Conservation (phyloP, 2,113 vertebrate species). For the Myotis lucifugus region DNA sequence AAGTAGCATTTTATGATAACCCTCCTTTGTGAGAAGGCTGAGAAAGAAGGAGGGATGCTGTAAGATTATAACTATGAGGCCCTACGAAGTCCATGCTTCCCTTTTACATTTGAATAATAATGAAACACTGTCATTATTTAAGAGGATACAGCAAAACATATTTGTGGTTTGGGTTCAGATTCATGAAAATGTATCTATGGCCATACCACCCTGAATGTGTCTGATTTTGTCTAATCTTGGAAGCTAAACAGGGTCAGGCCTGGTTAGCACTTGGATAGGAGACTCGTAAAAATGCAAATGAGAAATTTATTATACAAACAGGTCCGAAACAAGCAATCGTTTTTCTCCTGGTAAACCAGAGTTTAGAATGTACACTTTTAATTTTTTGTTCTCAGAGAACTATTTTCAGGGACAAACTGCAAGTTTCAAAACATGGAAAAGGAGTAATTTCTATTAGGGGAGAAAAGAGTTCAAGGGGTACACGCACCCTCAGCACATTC, state of each 20-base stretch:
- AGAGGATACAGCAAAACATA: neutral
- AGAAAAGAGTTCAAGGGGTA: neutral
- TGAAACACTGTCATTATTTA: neutral
- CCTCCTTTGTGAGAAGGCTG: neutral
- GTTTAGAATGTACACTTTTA: slow-evolving; percentile 22
- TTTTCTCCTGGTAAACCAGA: neutral
- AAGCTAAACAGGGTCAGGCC: too few relatives aligned
- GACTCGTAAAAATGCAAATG: neutral
- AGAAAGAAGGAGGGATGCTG: neutral
- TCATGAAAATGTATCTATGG: neutral
- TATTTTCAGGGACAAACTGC: neutral
- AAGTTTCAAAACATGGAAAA: neutral
- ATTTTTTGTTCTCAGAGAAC: neutral
- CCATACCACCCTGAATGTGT: too few relatives aligned
- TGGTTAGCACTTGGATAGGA: too few relatives aligned
- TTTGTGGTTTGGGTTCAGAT: slow-evolving; percentile 1
- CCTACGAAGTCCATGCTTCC: neutral
- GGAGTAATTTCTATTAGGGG: neutral
- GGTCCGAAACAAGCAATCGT: neutral
- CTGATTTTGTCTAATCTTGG: too few relatives aligned
- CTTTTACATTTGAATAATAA: neutral
- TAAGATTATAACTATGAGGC: neutral
- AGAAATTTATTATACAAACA: neutral
- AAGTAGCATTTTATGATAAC: neutral
- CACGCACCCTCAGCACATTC: neutral